phyloP scores from a whole-genome alignment of 2,888 invertebrate species.

The Argyresthia goedartella region DNA sequence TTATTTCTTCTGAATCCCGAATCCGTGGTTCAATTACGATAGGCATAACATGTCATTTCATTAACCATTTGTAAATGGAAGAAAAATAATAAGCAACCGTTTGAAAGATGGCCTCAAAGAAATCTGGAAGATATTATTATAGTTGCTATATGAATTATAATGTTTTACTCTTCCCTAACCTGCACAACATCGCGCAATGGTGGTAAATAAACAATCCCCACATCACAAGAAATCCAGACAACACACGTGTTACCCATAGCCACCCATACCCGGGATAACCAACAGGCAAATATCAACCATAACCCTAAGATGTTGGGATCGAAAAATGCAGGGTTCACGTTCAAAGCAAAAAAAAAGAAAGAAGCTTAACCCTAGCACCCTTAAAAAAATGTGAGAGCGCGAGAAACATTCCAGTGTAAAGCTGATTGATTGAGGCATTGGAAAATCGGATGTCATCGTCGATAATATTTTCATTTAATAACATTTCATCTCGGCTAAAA shows the following conservation, averaged over 20 bases:
- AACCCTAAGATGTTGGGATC: not conserved
- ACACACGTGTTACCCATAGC: conserved; percentile 8
- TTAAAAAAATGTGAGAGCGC: not conserved
- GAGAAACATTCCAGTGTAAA: not conserved
- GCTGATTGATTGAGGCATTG: not conserved
- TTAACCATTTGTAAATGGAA: too few relatives aligned
- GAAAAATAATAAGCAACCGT: too few relatives aligned
- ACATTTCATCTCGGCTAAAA: too few relatives aligned
- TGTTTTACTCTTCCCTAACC: not conserved
- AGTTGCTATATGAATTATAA: not conserved
- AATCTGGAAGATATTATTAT: too few relatives aligned
- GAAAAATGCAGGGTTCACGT: not conserved
- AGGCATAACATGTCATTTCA: too few relatives aligned
- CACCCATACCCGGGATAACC: not conserved
- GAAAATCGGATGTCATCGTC: not conserved
- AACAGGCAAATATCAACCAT: not conserved
- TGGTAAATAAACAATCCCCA: conserved; percentile 4
- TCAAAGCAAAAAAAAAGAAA: not conserved
- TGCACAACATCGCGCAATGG: conserved; percentile 3
- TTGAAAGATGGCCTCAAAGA: not conserved
- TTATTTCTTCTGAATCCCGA: not conserved
- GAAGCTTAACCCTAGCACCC: conserved; percentile 5
- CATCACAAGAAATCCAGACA: not conserved
- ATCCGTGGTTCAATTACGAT: too few relatives aligned
- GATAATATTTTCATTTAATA: too few relatives aligned